Evolutionary conservation across 2,113 vertebrate species (phyloP).

Genomic region (Chitala chitala): DNA sequence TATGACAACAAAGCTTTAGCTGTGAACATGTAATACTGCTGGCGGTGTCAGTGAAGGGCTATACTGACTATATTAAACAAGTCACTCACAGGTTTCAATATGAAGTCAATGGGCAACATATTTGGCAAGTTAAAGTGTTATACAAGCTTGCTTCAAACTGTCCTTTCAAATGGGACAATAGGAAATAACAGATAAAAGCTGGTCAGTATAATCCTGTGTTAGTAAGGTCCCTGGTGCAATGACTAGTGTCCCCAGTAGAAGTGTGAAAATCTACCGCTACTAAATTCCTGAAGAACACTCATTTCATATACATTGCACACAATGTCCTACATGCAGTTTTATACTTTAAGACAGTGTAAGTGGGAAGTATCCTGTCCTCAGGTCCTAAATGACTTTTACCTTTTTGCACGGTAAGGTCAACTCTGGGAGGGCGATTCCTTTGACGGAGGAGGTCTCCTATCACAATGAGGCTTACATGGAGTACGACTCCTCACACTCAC

Average conservation of each 20-base stretch:
- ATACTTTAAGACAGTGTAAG: neutral
- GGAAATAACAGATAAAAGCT: neutral
- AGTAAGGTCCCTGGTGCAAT: neutral
- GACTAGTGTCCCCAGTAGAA: neutral
- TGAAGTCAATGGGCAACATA: neutral
- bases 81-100: neutral
- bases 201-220: neutral
- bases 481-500: conserved; percentile 48
- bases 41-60: neutral
- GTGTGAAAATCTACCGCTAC: neutral
- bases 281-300: too few relatives aligned
- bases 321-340: neutral
- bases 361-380: neutral
- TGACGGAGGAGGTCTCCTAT: conserved; percentile 47
- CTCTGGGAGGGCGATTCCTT: conserved; percentile 36
- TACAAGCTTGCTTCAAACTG: too few relatives aligned
- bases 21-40: neutral
- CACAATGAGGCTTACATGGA: conserved; percentile 48
- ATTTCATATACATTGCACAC: too few relatives aligned
- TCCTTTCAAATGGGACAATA: too few relatives aligned
- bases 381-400: neutral
- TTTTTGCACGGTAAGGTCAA: conserved; percentile 46
- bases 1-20: neutral
- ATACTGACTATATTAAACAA: conserved; percentile 17
- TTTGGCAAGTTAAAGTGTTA: neutral